Conservation (phyloP, 2,113 vertebrate species). For the Hippocampus comes region DNA sequence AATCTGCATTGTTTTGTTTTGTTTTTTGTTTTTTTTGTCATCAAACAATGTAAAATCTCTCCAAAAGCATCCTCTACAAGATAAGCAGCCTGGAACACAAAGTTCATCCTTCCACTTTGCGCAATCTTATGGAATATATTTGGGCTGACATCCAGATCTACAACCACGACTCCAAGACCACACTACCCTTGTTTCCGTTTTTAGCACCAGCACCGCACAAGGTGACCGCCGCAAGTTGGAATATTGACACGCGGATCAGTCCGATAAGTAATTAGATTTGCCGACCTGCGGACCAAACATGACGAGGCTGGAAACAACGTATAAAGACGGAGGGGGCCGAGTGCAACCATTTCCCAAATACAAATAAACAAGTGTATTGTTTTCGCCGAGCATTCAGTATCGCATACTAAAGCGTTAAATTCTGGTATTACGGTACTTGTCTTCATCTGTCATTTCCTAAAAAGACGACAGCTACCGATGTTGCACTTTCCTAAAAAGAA, state of each 20-base stretch:
- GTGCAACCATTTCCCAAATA: not conserved
- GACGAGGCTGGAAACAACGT: not conserved
- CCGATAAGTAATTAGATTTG: slow-evolving; percentile 20
- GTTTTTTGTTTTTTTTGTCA: not conserved
- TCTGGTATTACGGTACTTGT: no score
- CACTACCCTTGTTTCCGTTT: slow-evolving; percentile 40
- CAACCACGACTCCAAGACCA: slow-evolving; percentile 24
- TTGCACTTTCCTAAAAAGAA: no score
- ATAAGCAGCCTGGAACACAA: slow-evolving; percentile 7
- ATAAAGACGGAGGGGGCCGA: no score
- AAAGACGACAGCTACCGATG: no score
- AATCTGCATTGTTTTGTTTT: not conserved
- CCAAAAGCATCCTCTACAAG: slow-evolving; percentile 7
- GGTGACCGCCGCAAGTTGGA: slow-evolving; percentile 19
- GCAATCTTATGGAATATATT: slow-evolving; percentile 30
- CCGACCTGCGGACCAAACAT: slow-evolving; percentile 13
- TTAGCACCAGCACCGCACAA: not conserved
- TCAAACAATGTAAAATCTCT: not conserved
- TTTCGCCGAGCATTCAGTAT: no score
- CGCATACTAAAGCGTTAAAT: no score
- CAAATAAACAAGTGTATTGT: not conserved
- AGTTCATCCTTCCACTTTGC: slow-evolving; percentile 29
- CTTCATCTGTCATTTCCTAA: no score
- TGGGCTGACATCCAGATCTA: slow-evolving; percentile 46
- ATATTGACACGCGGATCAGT: not conserved